Evolutionary conservation across 2,888 invertebrate species (phyloP).

Genomic region (Sclerodermus sp.): DNA sequence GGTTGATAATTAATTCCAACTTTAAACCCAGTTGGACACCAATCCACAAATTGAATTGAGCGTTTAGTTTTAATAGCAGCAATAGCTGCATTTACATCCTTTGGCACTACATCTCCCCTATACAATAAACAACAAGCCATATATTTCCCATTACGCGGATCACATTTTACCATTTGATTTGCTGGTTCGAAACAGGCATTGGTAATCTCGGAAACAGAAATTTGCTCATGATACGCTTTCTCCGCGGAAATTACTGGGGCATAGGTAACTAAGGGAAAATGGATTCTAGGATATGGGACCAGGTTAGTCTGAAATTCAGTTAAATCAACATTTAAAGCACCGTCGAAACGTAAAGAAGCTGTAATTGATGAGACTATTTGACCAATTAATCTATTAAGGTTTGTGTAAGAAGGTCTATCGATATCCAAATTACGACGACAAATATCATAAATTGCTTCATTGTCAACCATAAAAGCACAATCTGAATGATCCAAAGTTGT

Average conservation of each 20-base stretch:
- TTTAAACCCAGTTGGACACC: constrained; percentile 79
- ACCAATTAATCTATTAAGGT: not conserved
- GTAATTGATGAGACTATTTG: not conserved
- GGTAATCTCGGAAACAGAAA: not conserved
- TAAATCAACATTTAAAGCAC: not conserved
- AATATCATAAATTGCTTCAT: constrained; percentile 29
- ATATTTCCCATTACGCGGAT: not conserved
- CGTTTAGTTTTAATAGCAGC: not conserved
- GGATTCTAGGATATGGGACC: constrained; percentile 18
- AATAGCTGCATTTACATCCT: not conserved
- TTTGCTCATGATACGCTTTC: not conserved
- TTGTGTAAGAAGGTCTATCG: not conserved
- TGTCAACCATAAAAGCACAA: constrained; percentile 28
- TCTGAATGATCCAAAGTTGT: constrained; percentile 28
- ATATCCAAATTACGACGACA: constrained; percentile 14
- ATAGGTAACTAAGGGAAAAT: not conserved
- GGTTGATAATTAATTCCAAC: constrained; percentile 89
- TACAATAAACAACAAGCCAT: not conserved
- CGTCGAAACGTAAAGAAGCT: not conserved
- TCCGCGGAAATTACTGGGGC: not conserved
- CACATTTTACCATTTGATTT: not conserved
- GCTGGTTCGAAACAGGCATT: not conserved
- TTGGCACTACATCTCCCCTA: not conserved
- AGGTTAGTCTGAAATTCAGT: not conserved
- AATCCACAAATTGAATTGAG: constrained; percentile 83